These are phyloP conservation scores for Reticulitermes speratus DNA, from an alignment of 1,140 invertebrate genomes.

Conservation along the genomic window DNA sequence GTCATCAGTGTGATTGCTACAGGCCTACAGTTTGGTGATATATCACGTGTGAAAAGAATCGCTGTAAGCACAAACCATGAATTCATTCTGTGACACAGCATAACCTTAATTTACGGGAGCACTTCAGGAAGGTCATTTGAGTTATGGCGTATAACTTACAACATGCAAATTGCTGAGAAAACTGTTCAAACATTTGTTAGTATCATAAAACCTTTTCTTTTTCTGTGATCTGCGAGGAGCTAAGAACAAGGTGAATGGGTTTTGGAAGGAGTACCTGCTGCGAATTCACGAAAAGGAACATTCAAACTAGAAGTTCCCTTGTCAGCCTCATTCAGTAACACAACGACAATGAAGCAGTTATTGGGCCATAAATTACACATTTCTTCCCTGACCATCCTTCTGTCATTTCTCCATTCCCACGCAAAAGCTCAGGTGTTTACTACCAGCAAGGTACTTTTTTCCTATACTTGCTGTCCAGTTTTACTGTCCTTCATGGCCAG, in stretches of 20 bases:
- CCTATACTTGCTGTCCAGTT: no score
- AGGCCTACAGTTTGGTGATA: no score
- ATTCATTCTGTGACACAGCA: no score
- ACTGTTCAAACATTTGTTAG: conserved; percentile 9
- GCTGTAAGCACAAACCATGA: no score
- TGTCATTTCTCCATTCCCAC: not conserved
- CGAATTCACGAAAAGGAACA: conserved; percentile 2
- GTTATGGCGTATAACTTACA: not conserved
- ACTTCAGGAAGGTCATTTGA: not conserved
- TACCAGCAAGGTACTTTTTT: not conserved
- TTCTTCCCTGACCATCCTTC: not conserved
- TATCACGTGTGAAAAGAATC: no score
- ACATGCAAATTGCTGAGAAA: not conserved
- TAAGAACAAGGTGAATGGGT: conserved; percentile 7
- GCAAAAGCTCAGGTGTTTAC: not conserved
- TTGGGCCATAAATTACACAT: not conserved
- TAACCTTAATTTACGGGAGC: not conserved
- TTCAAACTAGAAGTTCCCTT: not conserved
- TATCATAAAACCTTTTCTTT: not conserved
- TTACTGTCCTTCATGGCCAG: no score
- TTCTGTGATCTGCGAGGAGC: not conserved
- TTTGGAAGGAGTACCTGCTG: not conserved
- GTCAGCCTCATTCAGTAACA: not conserved
- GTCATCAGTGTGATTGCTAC: no score
- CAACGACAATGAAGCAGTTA: not conserved